A percentile compares a stretch with the other conserved stretches of the same genome.
Conservation (phyloP, 2,113 vertebrate species). For the Rhodinocichla rosea region DNA sequence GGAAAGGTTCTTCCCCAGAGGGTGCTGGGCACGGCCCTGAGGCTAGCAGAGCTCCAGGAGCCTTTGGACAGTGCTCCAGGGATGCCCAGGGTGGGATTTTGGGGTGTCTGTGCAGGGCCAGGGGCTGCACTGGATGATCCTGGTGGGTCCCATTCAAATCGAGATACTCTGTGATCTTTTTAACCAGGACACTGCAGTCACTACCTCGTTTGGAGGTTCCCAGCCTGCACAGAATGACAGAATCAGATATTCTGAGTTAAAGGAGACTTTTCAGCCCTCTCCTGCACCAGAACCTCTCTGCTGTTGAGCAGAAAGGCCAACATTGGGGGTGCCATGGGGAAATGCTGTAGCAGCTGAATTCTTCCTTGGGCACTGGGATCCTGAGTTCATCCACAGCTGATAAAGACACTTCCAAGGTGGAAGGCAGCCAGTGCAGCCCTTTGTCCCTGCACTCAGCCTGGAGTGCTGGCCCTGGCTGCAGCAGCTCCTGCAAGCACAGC, state of each 20-base stretch:
- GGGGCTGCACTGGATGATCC: rapidly evolving
- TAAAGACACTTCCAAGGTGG: neutral
- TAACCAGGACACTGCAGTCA: rapidly evolving
- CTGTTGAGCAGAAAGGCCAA: neutral
- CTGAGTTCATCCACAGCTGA: neutral
- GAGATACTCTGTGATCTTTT: neutral
- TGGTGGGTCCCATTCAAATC: rapidly evolving
- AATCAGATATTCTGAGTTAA: neutral
- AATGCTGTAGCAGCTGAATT: neutral
- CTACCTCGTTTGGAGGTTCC: neutral
- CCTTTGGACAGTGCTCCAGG: rapidly evolving
- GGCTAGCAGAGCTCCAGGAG: neutral
- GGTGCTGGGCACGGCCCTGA: too few species aligned
- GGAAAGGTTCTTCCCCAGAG: neutral
- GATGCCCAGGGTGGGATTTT: neutral
- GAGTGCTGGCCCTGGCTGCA: neutral
- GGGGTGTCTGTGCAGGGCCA: neutral
- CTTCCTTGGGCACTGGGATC: neutral
- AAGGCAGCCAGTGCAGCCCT: neutral
- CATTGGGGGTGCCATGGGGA: rapidly evolving
- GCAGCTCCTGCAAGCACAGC: neutral
- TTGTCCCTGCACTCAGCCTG: neutral
- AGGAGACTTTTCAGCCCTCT: neutral
- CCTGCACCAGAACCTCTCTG: neutral
- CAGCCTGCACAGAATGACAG: neutral